These are phyloP conservation scores for Euleptes europaea DNA, from an alignment of 2,113 vertebrate genomes.

Conservation along the genomic window DNA sequence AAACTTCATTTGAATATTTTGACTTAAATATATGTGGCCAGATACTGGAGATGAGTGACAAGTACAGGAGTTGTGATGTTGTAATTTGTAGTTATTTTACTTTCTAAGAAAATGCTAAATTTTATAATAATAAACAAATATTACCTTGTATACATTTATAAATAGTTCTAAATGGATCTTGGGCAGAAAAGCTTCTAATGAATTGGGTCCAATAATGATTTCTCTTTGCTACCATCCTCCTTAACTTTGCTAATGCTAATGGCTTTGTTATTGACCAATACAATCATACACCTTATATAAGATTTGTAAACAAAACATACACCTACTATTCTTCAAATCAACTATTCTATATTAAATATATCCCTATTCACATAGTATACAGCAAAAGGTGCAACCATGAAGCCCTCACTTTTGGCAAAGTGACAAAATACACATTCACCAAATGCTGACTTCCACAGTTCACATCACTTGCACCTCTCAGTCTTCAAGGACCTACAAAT, in stretches of 20 bases:
- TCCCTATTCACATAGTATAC: constrained; percentile 45
- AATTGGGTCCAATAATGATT: not conserved
- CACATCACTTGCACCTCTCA: constrained; percentile 66
- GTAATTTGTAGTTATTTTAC: too few relatives aligned
- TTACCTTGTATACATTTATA: too few relatives aligned
- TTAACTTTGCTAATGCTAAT: not conserved
- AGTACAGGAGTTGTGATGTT: too few relatives aligned
- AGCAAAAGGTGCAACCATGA: constrained; percentile 46
- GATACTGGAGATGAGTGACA: too few relatives aligned
- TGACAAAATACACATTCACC: constrained; percentile 72
- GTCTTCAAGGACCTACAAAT: constrained; percentile 71
- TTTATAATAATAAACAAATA: too few relatives aligned
- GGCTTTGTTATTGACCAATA: not conserved
- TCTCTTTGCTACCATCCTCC: not conserved
- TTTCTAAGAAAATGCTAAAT: too few relatives aligned
- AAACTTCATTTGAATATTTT: too few relatives aligned
- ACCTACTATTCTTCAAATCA: constrained; percentile 13
- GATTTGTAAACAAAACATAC: constrained; percentile 6
- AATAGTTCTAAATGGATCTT: not conserved
- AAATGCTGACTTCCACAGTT: constrained; percentile 56
- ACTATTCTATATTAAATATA: constrained; percentile 53
- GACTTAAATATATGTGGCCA: too few relatives aligned
- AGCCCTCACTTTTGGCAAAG: constrained; percentile 64
- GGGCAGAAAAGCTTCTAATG: not conserved
- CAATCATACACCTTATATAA: not conserved